Conservation (phyloP, 2,113 vertebrate genomes). For the Podiceps cristatus region DNA sequence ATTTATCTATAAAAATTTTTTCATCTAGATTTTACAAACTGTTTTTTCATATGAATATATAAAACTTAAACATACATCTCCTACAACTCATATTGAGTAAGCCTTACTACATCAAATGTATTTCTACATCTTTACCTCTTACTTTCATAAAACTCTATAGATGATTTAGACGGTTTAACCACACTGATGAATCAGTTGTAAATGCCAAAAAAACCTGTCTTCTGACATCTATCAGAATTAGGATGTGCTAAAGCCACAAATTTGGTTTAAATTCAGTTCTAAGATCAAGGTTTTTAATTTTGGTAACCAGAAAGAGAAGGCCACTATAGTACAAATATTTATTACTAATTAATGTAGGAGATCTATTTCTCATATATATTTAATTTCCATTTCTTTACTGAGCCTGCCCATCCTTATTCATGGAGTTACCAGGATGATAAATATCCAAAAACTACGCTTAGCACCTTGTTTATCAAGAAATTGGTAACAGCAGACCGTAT, state of each 20-base stretch:
- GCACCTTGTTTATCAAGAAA: neutral
- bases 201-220: neutral
- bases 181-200: neutral
- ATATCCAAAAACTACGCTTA: neutral
- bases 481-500: neutral
- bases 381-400: neutral
- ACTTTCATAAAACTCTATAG: neutral
- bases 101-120: neutral
- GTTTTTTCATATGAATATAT: neutral
- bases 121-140: neutral
- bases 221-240: neutral
- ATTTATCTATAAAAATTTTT: neutral
- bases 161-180: neutral
- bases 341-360: neutral
- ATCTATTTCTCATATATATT: neutral
- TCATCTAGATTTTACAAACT: neutral
- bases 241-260: neutral
- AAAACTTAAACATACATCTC: neutral
- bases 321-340: neutral
- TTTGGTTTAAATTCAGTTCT: neutral
- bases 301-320: neutral
- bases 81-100: neutral
- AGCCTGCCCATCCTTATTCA: neutral
- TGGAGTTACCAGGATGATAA: neutral
- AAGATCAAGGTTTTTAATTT: neutral